These are phyloP conservation scores for Vollenhovia emeryi DNA, from an alignment of 1,140 invertebrate species.

Conservation along the genomic window DNA sequence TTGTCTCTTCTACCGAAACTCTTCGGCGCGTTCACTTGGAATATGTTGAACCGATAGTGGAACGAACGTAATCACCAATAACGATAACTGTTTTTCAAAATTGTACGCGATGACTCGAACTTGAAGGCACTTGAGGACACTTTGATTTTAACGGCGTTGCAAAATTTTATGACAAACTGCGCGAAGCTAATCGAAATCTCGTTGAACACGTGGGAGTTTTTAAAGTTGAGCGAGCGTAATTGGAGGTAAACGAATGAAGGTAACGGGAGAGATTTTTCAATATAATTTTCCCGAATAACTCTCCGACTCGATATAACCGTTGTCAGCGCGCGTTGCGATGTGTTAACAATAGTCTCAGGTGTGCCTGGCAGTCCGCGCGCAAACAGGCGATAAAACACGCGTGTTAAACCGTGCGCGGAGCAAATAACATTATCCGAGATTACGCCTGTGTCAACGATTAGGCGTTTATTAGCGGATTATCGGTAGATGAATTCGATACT, in stretches of 20 bases:
- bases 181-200: not conserved
- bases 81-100: too few species aligned
- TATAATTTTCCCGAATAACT: conserved; percentile 13
- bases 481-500: conserved; percentile 55
- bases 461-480: conserved; percentile 73
- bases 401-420: conserved; percentile 48
- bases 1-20: not conserved
- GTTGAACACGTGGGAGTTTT: not conserved
- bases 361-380: conserved; percentile 55
- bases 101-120: not conserved
- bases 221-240: not conserved
- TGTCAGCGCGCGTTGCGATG: conserved; percentile 7
- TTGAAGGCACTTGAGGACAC: not conserved
- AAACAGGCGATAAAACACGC: conserved; percentile 71
- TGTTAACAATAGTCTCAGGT: conserved; percentile 73
- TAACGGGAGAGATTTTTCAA: not conserved
- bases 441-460: conserved; percentile 69
- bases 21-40: not conserved
- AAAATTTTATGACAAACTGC: not conserved
- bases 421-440: conserved; percentile 72
- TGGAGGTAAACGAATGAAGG: not conserved
- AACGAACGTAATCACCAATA: not conserved
- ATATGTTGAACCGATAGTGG: not conserved
- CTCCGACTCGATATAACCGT: not conserved
- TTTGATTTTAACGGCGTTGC: not conserved